A percentile compares a stretch with the other conserved stretches of the same genome.
phyloP scores from a whole-genome alignment of 2,888 invertebrate genomes.

The Dendrolimus houi region DNA sequence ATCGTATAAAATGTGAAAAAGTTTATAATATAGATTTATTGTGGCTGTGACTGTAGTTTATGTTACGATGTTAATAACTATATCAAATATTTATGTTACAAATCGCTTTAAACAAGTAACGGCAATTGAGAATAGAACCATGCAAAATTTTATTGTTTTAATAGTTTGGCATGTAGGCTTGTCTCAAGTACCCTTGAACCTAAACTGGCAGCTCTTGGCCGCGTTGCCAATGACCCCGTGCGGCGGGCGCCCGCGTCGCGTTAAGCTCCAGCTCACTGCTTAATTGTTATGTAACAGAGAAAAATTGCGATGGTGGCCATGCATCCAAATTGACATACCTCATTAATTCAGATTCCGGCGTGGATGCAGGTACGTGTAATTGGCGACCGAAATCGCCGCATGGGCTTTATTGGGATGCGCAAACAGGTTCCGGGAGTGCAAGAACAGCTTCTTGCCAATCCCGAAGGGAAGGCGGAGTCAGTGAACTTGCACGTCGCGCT shows the following conservation, averaged over 20 bases:
- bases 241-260: conserved; percentile 68
- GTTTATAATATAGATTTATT: too few relatives aligned
- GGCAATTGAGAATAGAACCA: too few relatives aligned
- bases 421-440: conserved; percentile 66
- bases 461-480: conserved; percentile 66
- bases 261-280: conserved; percentile 42
- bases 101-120: too few relatives aligned
- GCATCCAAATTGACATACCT: conserved; percentile 15
- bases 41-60: too few relatives aligned
- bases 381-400: conserved; percentile 34
- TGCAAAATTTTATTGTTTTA: conserved; percentile 3
- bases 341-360: conserved; percentile 15
- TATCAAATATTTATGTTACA: too few relatives aligned
- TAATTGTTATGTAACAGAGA: conserved; percentile 71
- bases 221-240: conserved; percentile 79
- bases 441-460: conserved; percentile 65
- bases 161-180: conserved; percentile 48
- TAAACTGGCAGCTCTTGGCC: conserved; percentile 75
- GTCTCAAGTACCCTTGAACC: conserved; percentile 71
- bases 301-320: conserved; percentile 30
- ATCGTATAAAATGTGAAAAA: too few relatives aligned
- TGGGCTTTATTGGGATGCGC: conserved; percentile 54
- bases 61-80: too few relatives aligned
- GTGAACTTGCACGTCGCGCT: conserved; percentile 67
- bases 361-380: conserved; percentile 34